A percentile compares a stretch with the other conserved stretches of the same genome.
Evolutionary conservation across 2,888 invertebrate genomes (phyloP).

Genomic region (Euzophera pinguis): DNA sequence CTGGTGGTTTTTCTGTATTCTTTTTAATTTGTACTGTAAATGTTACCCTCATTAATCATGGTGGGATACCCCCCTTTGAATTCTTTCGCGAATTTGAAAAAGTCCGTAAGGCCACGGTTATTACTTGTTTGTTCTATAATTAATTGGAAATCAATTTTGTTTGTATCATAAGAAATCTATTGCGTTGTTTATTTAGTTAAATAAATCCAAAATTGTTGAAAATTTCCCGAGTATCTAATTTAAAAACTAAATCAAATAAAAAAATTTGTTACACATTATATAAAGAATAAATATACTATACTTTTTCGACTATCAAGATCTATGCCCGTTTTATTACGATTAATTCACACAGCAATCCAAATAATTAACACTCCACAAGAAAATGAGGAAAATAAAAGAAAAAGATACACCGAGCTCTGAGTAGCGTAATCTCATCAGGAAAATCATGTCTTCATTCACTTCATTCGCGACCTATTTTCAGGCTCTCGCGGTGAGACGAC

Average conservation of each 20-base stretch:
- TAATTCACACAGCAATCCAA: too few relatives aligned
- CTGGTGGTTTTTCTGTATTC: neutral
- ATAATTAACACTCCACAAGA: too few relatives aligned
- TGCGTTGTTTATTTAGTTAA: too few relatives aligned
- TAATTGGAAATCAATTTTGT: slow-evolving; percentile 42
- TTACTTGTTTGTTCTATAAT: slow-evolving; percentile 36
- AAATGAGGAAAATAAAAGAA: neutral
- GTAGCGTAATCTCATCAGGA: neutral
- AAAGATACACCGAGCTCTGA: neutral
- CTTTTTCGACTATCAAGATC: too few relatives aligned
- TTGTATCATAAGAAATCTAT: too few relatives aligned
- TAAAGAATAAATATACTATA: too few relatives aligned
- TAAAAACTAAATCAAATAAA: too few relatives aligned
- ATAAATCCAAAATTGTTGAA: too few relatives aligned
- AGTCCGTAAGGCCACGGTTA: slow-evolving; percentile 40
- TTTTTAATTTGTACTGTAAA: slow-evolving; percentile 17
- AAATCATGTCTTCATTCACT: neutral
- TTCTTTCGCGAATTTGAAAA: slow-evolving; percentile 35
- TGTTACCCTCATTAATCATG: slow-evolving; percentile 59
- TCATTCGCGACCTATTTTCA: slow-evolving; percentile 51
- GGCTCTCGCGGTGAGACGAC: slow-evolving; percentile 92
- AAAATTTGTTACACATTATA: too few relatives aligned
- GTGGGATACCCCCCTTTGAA: slow-evolving; percentile 29
- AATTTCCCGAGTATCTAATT: too few relatives aligned
- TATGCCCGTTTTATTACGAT: too few relatives aligned